Base-by-base conservation (phyloP, 1,140 invertebrate genomes). In the Dryas iulia region DNA sequence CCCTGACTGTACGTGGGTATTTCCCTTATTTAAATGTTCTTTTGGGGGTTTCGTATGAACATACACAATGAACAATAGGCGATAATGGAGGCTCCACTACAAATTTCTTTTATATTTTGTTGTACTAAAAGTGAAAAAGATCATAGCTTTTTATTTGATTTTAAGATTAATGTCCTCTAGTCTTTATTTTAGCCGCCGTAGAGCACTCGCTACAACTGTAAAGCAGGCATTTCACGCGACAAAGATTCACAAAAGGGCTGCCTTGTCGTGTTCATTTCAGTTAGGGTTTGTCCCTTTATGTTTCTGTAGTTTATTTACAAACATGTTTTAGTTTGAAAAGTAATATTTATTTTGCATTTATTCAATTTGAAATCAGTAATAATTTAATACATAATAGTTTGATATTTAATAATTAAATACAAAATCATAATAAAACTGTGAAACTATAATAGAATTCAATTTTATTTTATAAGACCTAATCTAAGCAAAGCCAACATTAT, bases 241-340 rank as follows among this genome's bases (percentile, higher is more conserved):
- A 64, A 59, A 62, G 61, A 59, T 57, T 64, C 56, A 70, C 61
- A 70, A 70, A 70, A 70, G 68, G 61, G 61, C 60, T 64, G 61
- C 64, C 61, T 59, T 69, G 60, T 59, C 54, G 60, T 64, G 68
- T 28, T 70, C 68, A 70, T 70, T 70, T 70, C 61, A 57, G 61
- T 59, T 69, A 69, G 68, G 68, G 68, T 63, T 69, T 47, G 28
- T 24, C 68, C 68, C 61, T 69, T 69, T 59, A 30, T 53, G 33
- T n/a, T 59, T 69, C 30, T 54, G 35, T 64, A 54, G 14, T 25
- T 57, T 59, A 39, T 62, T 31, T 69, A 57, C 25, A 21, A 21
- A 14, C 23, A 65, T 26, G 24, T 65, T 65, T 57, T 23, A 65
- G 5, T 21, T 47, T 18, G 14, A 21, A 0, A 7, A 18, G 8